Evolutionary conservation across 2,888 invertebrate genomes (phyloP).

Genomic region (Argyra leucocephala): DNA sequence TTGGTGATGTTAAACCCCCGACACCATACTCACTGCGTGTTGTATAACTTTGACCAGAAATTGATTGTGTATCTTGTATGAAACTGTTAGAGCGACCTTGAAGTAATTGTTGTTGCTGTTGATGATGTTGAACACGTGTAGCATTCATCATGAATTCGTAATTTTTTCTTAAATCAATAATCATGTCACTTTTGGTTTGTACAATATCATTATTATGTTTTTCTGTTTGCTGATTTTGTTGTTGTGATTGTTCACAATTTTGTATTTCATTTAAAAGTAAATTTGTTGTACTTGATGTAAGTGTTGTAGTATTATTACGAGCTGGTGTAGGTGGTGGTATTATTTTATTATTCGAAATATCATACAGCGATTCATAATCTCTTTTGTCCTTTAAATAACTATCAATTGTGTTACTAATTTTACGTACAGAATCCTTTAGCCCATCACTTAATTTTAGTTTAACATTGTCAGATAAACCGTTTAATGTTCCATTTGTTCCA

Average conservation of each 20-base stretch:
- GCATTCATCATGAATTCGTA: conserved; percentile 33
- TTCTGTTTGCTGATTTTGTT: neutral
- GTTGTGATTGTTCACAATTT: neutral
- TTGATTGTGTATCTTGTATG: conserved; percentile 21
- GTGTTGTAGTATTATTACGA: conserved; percentile 30
- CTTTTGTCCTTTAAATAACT: conserved; percentile 43
- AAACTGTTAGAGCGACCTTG: conserved; percentile 18
- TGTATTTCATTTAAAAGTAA: conserved; percentile 13
- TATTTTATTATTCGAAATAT: conserved; percentile 34
- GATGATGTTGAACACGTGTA: conserved; percentile 27
- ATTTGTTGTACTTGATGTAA: conserved; percentile 25
- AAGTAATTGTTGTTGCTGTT: conserved; percentile 11
- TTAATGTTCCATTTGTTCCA: neutral
- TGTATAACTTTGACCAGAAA: conserved; percentile 31
- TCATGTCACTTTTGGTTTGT: conserved; percentile 27
- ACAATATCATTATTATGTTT: neutral
- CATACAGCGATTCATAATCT: conserved; percentile 40
- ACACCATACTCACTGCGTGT: conserved; percentile 41
- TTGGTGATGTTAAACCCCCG: conserved; percentile 24
- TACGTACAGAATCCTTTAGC: conserved; percentile 42
- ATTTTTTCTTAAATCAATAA: conserved; percentile 14
- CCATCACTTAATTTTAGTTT: conserved; percentile 27
- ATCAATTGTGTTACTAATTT: conserved; percentile 43
- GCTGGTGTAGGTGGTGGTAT: conserved; percentile 33
- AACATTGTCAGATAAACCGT: neutral